Base-by-base conservation (phyloP, 2,797 vertebrate species). In the Simalia tracyae region DNA sequence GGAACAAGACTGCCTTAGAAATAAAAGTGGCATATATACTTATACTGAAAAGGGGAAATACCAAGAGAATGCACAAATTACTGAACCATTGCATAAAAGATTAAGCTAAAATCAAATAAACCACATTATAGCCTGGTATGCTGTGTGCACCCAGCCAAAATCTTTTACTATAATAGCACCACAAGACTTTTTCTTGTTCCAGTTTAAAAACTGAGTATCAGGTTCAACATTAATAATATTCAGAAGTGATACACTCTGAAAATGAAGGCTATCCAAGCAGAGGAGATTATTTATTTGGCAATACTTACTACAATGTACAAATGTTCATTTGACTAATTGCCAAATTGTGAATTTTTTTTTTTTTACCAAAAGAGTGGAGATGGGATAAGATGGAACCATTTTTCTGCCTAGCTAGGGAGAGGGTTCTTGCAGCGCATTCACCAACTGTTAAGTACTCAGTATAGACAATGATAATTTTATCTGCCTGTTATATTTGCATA, bases 401-500 rank as follows among this genome's bases (percentile, higher is more conserved):
- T 50, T 50, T 66, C 28, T 66, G 28, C 28, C 64, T 66, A n/a
- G 26, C 4, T 8, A 66, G 11, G 12, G n/a, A 66, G 4, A 12
- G 11, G 2, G 11, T 2, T 19, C 26, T 54, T 85, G 31, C 57
- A 17, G 28, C 54, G 28, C 14, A 36, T 81, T 42, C 17, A 81
- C 72, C 36, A 81, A 42, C 0, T 36, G 17, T 42, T 42, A 42
- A 19, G 22, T 42, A 81, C 5, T 9, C 17, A 2, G 36, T 81
- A 81, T 36, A 81, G 17, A 36, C 15, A 0, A 28, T 0, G 0
- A 63, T 81, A 11, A 0, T 22, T 76, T 88, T 90, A 92, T 87
- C 94, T 28, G 5, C 14, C 0, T 22, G 50, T 88, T 50, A 1
- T 57, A 46, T 0, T 19, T 2, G 56, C 42, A 36, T 92, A 28